A percentile compares a stretch with the other conserved stretches of the same genome.
Conservation (phyloP, 2,113 vertebrate species). For the Tonatia bakeri region DNA sequence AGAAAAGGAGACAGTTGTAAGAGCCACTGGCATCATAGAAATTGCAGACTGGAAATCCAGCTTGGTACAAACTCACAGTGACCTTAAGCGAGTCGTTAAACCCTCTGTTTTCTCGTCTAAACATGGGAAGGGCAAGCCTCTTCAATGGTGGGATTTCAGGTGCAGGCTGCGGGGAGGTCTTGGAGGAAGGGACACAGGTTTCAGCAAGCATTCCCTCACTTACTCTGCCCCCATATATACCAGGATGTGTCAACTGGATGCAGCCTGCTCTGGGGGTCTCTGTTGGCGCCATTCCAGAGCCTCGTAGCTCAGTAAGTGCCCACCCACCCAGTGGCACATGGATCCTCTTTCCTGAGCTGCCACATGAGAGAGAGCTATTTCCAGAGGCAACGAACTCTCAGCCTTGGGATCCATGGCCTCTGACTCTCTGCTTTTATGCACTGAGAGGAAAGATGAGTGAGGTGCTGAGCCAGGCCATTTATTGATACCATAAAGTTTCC, state of each 20-base stretch:
- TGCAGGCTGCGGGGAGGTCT: background rate
- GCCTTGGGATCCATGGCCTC: background rate
- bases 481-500: background rate
- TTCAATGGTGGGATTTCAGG: background rate
- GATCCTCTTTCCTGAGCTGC: background rate
- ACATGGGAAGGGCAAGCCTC: background rate
- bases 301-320: background rate
- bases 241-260: background rate
- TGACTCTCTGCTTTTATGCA: background rate
- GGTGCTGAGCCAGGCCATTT: slow-evolving; percentile 18
- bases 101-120: background rate
- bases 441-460: slow-evolving; percentile 4
- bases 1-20: background rate
- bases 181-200: background rate
- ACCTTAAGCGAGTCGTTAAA: background rate
- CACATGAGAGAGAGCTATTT: slow-evolving; percentile 8
- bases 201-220: background rate
- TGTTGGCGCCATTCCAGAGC: background rate
- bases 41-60: background rate
- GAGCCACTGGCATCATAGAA: background rate
- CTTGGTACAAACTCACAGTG: background rate
- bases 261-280: background rate
- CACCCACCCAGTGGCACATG: no score
- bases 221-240: rapidly evolving
- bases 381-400: background rate